Evolutionary conservation across 2,113 vertebrate species (phyloP), one percentile per base, ranked within the genome.

Genomic region (Campylomormyrus tamandua): DNA sequence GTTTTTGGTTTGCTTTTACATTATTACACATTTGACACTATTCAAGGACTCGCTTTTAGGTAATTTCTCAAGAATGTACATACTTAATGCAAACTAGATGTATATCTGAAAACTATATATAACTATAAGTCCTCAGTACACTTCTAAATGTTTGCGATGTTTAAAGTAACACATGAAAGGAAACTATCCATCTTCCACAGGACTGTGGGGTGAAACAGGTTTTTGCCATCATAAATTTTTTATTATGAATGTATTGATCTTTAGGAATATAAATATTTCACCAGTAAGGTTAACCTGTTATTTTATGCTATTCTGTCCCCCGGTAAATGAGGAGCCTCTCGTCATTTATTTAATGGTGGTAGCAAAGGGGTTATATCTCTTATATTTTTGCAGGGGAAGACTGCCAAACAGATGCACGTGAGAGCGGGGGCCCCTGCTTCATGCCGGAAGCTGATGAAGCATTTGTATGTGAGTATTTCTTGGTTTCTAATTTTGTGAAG

Each of bases 391-490:
- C 88, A 91, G 87, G 92, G 89, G 83, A 90, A 89, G 15, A 80
- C 31, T 88, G 90, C 89, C 83, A 91, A 83, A 88, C 66, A 83
- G 90, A 93, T 89, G 91, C 88, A 70, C 92, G 88, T 87, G 90
- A 88, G 84, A 93, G 90, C 88, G 83, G 39, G 77, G 90, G 77
- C 17, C 48, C 86, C 56, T 90, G 89, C 42, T 89, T 92, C 77
- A 90, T 86, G n/a, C 83, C 86, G 56, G 89, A 90, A 86, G 88
- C 90, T 31, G 91, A 91, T 89, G 87, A 94, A 91, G 87, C 74
- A 53, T 91, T 91, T 89, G 91, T 91, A 91, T 91, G 90, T 91
- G 90, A 93, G 89, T 92, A 90, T 92, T 89, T 88, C 45, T 66
- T 53, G 87, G 91, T 92, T 90, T 74, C 85, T 90, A 45, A 83